Percentiles rank a stretch among this genome's conserved stretches.
Conservation (phyloP, 2,797 vertebrate species). For the Neosilurus mollespiculum region DNA sequence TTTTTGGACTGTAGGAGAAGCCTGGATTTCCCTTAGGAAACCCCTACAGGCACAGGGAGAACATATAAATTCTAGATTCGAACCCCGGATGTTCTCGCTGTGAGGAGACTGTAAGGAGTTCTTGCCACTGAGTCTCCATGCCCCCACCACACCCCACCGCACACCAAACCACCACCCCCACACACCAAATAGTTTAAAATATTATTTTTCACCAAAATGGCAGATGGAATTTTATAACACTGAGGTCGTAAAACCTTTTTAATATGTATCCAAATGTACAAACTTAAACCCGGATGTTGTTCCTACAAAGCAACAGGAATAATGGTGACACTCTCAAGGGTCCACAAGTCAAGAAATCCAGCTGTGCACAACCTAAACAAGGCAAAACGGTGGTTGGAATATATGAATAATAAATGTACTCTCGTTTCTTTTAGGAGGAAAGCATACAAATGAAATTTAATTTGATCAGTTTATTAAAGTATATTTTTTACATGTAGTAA, state of each 20-base stretch:
- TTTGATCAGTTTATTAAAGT: slow-evolving; percentile 71
- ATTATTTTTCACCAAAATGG: background rate
- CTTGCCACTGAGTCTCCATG: no score
- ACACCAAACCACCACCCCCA: no score
- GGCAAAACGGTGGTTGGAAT: slow-evolving; percentile 56
- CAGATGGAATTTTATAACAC: background rate
- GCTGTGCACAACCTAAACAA: slow-evolving; percentile 56
- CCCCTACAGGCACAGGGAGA: no score
- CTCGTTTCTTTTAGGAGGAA: slow-evolving; percentile 60
- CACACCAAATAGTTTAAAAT: background rate
- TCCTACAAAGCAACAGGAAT: background rate
- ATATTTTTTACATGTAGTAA: slow-evolving; percentile 63
- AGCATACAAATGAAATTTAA: slow-evolving; percentile 61
- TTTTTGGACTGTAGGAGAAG: no score
- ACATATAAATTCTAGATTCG: no score
- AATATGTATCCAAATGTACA: background rate
- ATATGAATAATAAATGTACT: slow-evolving; percentile 66
- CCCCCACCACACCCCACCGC: no score
- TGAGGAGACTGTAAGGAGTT: no score
- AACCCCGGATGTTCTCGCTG: no score
- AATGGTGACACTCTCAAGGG: background rate
- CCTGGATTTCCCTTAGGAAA: no score
- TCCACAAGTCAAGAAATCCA: background rate
- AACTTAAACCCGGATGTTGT: background rate
- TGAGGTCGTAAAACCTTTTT: background rate